Evolutionary conservation across 2,113 vertebrate genomes (phyloP), one percentile per base, ranked within the genome.

Genomic region (Poeciliopsis retropinna): DNA sequence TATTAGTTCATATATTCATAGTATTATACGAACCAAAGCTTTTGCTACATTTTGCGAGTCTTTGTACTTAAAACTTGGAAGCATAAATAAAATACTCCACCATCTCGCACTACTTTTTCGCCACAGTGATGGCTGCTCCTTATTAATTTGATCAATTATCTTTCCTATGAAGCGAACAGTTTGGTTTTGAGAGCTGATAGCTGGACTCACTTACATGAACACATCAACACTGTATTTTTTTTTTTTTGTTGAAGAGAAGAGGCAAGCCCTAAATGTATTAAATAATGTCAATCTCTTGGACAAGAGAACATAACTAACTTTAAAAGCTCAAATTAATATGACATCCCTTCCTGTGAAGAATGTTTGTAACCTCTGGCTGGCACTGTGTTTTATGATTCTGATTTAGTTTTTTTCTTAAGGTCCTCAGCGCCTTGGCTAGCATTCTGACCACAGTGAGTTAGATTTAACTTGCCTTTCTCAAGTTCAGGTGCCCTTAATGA

Each of bases 371-470:
- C 4, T 47, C 44, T 19, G 44, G 13, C n/a, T n/a, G n/a, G n/a
- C n/a, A n/a, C 14, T 41, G 28, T 51, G 57, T 73, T 67, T 2
- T 44, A 7, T 22, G 22, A 22, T 6, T 51, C 47, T 54, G 22
- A n/a, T 54, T 25, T 8, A 19, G 5, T 9, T 6, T 65, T 63
- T 67, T 63, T 72, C 37, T 71, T 69, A 95, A 94, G 76, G 47
- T 93, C 32, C 27, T 94, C 63, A 64, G 91, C 62, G 90, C 88
- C 1, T 31, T 91, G 28, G 81, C 83, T 61, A 90, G 91, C 78
- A 83, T 91, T 44, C 44, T 94, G 11, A 67, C 77, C 47, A 92
- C 91, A 63, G 76, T 93, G 57, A 91, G 92, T 88, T n/a, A n/a
- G n/a, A n/a, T n/a, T n/a, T n/a, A n/a, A n/a, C n/a, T n/a, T n/a